Percentiles rank a stretch among this genome's conserved stretches.
These are phyloP conservation scores for Phengaris alcon DNA, from an alignment of 2,888 invertebrate species.

Conservation along the genomic window DNA sequence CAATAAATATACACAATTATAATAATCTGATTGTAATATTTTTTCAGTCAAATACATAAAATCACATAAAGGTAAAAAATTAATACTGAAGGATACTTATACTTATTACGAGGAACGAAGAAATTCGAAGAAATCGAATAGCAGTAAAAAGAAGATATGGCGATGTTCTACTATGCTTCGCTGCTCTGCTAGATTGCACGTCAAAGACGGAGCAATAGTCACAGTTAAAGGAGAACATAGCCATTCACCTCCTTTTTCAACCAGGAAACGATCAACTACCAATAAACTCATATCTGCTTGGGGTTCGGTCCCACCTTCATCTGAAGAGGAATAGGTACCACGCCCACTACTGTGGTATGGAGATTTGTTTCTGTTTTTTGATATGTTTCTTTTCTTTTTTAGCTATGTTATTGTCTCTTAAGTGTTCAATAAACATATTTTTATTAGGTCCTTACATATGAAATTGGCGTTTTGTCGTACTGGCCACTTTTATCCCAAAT, in stretches of 20 bases:
- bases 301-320: neutral
- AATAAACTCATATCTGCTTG: neutral
- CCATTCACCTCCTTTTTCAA: slow-evolving; percentile 31
- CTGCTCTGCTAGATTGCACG: slow-evolving; percentile 45
- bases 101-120: slow-evolving; percentile 38
- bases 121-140: slow-evolving; percentile 11
- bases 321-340: no score
- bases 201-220: slow-evolving; percentile 38
- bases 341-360: no score
- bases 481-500: no score
- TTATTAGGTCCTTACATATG: no score
- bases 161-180: slow-evolving; percentile 40
- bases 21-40: slow-evolving; percentile 30
- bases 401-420: no score
- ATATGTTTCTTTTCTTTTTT: no score
- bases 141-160: slow-evolving; percentile 32
- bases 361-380: no score
- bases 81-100: slow-evolving; percentile 41
- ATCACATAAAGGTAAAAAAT: slow-evolving; percentile 39
- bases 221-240: slow-evolving; percentile 33
- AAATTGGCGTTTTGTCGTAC: no score
- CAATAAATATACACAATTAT: no score
- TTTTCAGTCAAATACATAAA: slow-evolving; percentile 38
- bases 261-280: neutral
- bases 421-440: no score